These are phyloP conservation scores for Lepus europaeus DNA, from an alignment of 2,113 vertebrate genomes.

Conservation along the genomic window DNA sequence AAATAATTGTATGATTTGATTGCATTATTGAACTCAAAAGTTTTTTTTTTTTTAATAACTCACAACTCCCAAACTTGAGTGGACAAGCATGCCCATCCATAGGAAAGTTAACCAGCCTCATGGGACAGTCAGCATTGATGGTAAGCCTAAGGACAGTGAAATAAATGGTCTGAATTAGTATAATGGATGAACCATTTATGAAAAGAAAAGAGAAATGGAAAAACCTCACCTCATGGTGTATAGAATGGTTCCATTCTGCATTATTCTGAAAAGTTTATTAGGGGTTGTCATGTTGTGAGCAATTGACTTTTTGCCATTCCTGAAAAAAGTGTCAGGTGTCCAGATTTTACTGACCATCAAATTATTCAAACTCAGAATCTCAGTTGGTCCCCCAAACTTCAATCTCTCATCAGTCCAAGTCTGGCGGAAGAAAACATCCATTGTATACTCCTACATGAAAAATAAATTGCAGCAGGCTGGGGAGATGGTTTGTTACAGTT, in stretches of 20 bases:
- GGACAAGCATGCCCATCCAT: slow-evolving; percentile 99
- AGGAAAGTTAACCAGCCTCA: slow-evolving; percentile 97
- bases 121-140: slow-evolving; percentile 97
- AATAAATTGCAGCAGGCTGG: slow-evolving; percentile 43
- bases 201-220: not conserved
- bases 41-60: slow-evolving; percentile 85
- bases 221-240: slow-evolving; percentile 97
- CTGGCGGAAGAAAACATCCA: slow-evolving; percentile 99
- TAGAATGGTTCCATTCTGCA: slow-evolving; percentile 99
- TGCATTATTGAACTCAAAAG: slow-evolving; percentile 47
- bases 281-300: slow-evolving; percentile 99
- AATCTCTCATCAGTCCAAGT: slow-evolving; percentile 97
- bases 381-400: slow-evolving; percentile 94
- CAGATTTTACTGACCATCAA: slow-evolving; percentile 99
- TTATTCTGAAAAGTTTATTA: slow-evolving; percentile 98
- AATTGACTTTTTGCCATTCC: slow-evolving; percentile 98
- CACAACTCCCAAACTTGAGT: slow-evolving; percentile 99
- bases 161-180: not conserved
- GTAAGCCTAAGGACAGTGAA: slow-evolving; percentile 92
- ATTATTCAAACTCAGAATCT: slow-evolving; percentile 97
- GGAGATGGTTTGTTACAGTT: slow-evolving; percentile 30
- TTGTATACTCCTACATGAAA: slow-evolving; percentile 95
- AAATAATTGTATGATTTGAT: slow-evolving; percentile 35
- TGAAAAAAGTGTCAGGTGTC: slow-evolving; percentile 99
- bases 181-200: not conserved